Percentiles rank a stretch among this genome's conserved stretches.
phyloP scores from a whole-genome alignment of 2,113 vertebrate genomes.

The Vulpes lagopus region DNA sequence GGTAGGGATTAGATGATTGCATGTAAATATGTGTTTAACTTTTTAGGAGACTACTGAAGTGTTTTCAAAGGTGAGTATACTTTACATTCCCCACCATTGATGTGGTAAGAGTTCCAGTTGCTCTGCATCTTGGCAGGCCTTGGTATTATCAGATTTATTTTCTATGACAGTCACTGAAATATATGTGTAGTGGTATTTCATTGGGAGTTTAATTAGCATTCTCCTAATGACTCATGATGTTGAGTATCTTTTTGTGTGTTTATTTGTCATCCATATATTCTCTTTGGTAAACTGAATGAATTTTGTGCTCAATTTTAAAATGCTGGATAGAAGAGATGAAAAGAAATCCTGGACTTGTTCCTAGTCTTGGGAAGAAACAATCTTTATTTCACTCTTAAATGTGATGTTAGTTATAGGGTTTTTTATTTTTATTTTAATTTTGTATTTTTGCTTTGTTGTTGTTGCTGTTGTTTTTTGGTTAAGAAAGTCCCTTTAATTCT shows the following conservation, averaged over 20 bases:
- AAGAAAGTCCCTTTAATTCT: neutral
- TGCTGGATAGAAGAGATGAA: neutral
- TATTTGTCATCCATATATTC: neutral
- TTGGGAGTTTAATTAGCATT: neutral
- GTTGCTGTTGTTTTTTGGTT: neutral
- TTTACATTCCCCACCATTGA: neutral
- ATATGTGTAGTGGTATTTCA: neutral
- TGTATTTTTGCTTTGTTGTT: neutral
- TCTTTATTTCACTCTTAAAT: neutral
- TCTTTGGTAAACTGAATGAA: neutral
- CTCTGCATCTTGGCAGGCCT: neutral
- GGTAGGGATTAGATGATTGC: neutral
- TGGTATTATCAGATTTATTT: neutral
- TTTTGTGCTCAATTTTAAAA: neutral
- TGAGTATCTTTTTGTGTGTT: neutral
- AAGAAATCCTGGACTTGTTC: neutral
- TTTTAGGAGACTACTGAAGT: neutral
- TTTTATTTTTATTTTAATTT: neutral
- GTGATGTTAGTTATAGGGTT: neutral
- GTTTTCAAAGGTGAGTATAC: neutral
- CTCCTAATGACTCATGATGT: neutral
- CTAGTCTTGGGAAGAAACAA: neutral
- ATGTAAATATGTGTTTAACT: neutral
- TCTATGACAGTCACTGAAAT: neutral
- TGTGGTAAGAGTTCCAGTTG: neutral